Conservation (phyloP, 2,888 invertebrate genomes). For the Thymelicus lineola region DNA sequence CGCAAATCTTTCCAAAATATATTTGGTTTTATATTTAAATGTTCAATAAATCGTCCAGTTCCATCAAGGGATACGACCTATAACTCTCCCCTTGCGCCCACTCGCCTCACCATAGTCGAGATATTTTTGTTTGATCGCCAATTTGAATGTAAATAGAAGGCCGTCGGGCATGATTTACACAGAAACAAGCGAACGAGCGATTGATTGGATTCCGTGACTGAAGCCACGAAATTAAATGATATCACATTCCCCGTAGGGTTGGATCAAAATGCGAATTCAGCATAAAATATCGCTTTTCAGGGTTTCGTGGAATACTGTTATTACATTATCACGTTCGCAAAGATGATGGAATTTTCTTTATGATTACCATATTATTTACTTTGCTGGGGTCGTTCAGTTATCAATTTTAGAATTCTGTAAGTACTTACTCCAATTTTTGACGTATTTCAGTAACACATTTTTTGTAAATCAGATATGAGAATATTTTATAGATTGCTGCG, state of each 20-base stretch:
- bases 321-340: too few relatives aligned
- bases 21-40: not conserved
- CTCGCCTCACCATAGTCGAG: not conserved
- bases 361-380: too few relatives aligned
- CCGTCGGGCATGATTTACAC: conserved; percentile 21
- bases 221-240: conserved; percentile 20
- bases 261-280: conserved; percentile 3
- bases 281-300: conserved; percentile 5
- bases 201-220: conserved; percentile 34
- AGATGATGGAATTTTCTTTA: too few relatives aligned
- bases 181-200: conserved; percentile 12
- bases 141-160: conserved; percentile 33
- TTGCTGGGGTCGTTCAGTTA: too few relatives aligned
- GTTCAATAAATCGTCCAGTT: conserved; percentile 1
- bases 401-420: too few relatives aligned
- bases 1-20: too few relatives aligned
- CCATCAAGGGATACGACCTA: conserved; percentile 23
- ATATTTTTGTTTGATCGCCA: conserved; percentile 30
- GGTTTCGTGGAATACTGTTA: not conserved
- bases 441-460: too few relatives aligned
- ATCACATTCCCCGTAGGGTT: conserved; percentile 5
- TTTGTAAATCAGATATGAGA: too few relatives aligned
- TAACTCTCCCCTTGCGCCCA: conserved; percentile 1
- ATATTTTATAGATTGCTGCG: too few relatives aligned
- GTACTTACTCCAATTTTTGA: too few relatives aligned